A percentile compares a stretch with the other conserved stretches of the same genome.
These are phyloP conservation scores for Pyrrhosoma nymphula DNA, from an alignment of 2,888 invertebrate genomes.

Conservation along the genomic window DNA sequence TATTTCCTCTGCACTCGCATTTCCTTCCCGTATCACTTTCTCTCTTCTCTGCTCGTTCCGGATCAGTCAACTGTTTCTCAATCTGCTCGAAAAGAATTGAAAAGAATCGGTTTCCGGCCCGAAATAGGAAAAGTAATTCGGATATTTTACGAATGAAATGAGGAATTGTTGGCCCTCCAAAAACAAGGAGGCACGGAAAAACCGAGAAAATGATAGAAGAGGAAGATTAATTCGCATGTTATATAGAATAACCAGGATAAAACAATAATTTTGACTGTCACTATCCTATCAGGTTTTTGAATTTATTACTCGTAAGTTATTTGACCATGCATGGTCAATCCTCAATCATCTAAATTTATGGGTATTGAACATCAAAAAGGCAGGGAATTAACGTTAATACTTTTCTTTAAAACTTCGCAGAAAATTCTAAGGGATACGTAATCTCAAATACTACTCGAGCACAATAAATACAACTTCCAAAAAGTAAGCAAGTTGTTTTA, in stretches of 20 bases:
- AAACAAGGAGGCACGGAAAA: not conserved
- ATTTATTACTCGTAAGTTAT: no score
- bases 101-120: constrained; percentile 48
- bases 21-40: constrained; percentile 26
- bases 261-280: no score
- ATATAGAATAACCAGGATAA: not conserved
- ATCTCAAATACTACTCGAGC: no score
- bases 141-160: constrained; percentile 42
- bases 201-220: not conserved
- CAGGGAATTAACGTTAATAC: no score
- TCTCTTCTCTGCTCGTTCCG: not conserved
- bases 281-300: no score
- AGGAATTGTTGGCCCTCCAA: not conserved
- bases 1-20: constrained; percentile 11
- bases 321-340: no score
- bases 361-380: no score
- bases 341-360: no score
- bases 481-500: no score
- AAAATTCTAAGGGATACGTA: no score
- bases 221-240: not conserved
- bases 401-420: no score
- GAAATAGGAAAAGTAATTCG: constrained; percentile 63
- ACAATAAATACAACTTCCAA: no score
- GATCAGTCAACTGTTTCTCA: constrained; percentile 44
- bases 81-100: constrained; percentile 5